Conservation (phyloP, 2,113 vertebrate species). For the Picathartes gymnocephalus region DNA sequence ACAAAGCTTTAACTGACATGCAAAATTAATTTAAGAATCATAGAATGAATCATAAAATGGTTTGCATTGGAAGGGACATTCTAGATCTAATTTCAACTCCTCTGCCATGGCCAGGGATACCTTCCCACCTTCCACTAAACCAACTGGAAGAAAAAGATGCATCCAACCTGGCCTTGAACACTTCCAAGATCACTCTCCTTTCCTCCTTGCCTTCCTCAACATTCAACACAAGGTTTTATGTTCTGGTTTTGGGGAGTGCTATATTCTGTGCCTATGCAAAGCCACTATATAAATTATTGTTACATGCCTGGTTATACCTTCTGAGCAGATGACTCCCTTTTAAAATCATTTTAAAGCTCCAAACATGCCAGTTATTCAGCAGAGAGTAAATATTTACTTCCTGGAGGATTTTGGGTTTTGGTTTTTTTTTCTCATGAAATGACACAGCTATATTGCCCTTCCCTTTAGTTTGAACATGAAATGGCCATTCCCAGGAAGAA, state of each 20-base stretch:
- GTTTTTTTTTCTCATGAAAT: background rate
- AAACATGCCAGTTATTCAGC: background rate
- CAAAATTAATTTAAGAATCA: background rate
- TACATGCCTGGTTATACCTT: background rate
- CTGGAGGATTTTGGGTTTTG: background rate
- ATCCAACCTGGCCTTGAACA: background rate
- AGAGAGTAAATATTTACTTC: constrained; percentile 8
- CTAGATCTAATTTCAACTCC: background rate
- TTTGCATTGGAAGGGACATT: background rate
- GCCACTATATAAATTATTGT: background rate
- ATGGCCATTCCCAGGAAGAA: background rate
- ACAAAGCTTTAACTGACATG: background rate
- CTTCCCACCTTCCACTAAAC: background rate
- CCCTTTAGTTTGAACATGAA: background rate
- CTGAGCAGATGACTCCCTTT: background rate
- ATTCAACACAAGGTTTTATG: background rate
- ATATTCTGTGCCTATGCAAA: background rate
- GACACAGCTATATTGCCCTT: background rate
- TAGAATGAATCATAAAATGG: background rate
- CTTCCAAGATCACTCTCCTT: background rate
- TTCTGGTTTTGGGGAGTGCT: background rate
- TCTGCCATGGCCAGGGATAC: background rate
- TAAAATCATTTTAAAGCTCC: background rate
- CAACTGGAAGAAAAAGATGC: background rate
- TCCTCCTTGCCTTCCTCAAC: background rate